Conservation (phyloP, 2,797 vertebrate species). For the Cryptoprocta ferox region DNA sequence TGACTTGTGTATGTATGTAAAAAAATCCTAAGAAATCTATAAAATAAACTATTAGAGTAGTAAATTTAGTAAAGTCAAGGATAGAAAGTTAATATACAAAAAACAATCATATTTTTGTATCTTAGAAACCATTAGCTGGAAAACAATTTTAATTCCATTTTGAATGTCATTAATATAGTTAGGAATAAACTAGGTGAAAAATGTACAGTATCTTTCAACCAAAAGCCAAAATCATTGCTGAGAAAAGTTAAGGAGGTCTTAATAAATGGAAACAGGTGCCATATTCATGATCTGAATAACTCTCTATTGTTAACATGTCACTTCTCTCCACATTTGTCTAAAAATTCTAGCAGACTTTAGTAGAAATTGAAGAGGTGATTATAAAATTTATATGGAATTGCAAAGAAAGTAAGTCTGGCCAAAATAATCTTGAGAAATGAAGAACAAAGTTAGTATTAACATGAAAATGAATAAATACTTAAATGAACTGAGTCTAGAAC, state of each 20-base stretch:
- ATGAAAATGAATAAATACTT: neutral
- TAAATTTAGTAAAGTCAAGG: neutral
- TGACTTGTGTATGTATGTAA: neutral
- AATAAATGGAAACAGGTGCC: neutral
- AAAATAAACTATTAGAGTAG: neutral
- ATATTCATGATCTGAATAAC: neutral
- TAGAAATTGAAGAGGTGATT: neutral
- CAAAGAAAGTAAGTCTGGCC: neutral
- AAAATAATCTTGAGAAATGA: neutral
- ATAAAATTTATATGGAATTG: neutral
- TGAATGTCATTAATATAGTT: neutral
- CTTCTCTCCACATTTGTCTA: neutral
- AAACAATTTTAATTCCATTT: neutral
- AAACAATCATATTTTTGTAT: neutral
- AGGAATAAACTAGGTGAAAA: neutral
- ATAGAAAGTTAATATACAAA: neutral
- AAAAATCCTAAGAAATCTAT: neutral
- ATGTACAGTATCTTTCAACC: neutral
- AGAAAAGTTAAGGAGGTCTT: neutral
- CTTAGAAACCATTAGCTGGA: neutral
- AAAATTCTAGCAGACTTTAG: neutral
- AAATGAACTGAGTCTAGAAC: neutral
- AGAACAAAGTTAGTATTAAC: neutral
- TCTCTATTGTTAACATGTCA: neutral
- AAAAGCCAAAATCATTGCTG: neutral